Evolutionary conservation across 2,797 vertebrate species (phyloP).

Genomic region (Garrulus glandarius): DNA sequence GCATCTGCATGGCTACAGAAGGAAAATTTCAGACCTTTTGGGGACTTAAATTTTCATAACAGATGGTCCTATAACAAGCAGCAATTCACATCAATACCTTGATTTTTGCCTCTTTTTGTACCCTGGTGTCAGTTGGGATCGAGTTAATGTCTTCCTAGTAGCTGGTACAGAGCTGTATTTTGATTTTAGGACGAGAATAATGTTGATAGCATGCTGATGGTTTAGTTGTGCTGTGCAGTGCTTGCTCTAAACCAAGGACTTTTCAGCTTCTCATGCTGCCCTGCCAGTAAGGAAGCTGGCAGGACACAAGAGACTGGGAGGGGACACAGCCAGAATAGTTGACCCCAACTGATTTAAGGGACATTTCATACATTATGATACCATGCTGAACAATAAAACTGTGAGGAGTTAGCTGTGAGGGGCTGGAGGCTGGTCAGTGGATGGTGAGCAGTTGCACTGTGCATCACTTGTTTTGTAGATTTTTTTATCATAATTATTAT

Average conservation of each 20-base stretch:
- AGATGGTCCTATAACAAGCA: neutral
- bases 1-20: neutral
- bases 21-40: neutral
- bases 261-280: neutral
- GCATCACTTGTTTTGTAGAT: neutral
- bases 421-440: neutral
- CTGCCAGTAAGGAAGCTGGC: neutral
- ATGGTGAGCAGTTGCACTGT: neutral
- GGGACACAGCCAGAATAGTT: neutral
- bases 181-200: neutral
- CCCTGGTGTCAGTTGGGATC: neutral
- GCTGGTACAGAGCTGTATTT: neutral
- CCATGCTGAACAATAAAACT: neutral
- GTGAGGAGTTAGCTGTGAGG: neutral
- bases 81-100: neutral
- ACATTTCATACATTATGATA: neutral
- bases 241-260: neutral
- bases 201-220: neutral
- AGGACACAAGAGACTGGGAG: neutral
- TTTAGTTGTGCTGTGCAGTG: neutral
- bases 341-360: neutral
- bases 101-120: neutral
- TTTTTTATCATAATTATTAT: neutral
- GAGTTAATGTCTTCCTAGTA: neutral
- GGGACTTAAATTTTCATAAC: neutral